Percentiles rank a stretch among this genome's conserved stretches.
phyloP scores from a whole-genome alignment of 2,797 vertebrate species.

The Anisognathus igniventris region DNA sequence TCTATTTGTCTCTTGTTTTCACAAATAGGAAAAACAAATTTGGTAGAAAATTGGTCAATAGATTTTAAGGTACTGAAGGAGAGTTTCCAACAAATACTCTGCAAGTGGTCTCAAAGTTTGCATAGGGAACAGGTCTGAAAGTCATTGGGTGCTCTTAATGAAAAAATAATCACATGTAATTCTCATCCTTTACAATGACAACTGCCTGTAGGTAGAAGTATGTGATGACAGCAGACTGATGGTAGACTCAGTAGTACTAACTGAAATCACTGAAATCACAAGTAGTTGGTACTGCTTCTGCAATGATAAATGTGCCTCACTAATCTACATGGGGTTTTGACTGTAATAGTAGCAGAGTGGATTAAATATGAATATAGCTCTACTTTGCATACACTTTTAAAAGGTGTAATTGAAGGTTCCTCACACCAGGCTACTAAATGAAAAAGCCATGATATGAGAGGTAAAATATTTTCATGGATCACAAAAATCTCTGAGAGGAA shows the following conservation, averaged over 20 bases:
- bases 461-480: neutral
- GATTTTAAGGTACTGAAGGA: neutral
- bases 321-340: neutral
- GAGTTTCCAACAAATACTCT: neutral
- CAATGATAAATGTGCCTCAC: neutral
- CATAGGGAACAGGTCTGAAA: neutral
- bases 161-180: accelerated
- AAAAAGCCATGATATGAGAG: neutral
- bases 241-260: neutral
- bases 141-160: neutral
- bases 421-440: neutral
- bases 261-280: neutral
- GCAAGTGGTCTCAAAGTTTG: neutral
- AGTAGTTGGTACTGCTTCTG: neutral
- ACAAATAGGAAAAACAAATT: neutral
- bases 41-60: neutral
- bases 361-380: neutral
- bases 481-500: neutral
- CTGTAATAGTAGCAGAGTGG: neutral
- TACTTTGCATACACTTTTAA: neutral
- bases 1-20: neutral
- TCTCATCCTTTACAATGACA: neutral
- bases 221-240: neutral
- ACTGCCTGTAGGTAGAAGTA: neutral
- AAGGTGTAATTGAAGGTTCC: neutral